Conservation (phyloP, 2,113 vertebrate genomes). For the Nannobrachium achirus region DNA sequence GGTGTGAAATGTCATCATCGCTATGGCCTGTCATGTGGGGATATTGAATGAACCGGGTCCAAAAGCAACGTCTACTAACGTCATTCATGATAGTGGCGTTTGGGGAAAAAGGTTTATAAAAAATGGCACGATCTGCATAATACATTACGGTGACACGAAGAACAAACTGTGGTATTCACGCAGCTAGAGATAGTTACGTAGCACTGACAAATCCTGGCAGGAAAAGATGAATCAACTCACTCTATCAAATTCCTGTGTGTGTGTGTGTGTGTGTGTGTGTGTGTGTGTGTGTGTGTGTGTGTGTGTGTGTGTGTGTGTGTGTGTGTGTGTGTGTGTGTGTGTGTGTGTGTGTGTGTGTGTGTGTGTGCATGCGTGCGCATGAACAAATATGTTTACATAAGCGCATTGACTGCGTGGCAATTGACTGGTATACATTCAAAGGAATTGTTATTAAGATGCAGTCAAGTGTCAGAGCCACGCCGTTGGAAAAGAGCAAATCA, state of each 20-base stretch:
- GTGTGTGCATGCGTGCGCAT: too few species aligned
- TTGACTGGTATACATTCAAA: constrained; percentile 52
- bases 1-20: neutral
- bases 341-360: neutral
- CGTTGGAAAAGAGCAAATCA: constrained; percentile 71
- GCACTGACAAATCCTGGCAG: too few species aligned
- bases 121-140: too few species aligned
- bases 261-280: neutral
- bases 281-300: too few species aligned
- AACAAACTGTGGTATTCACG: too few species aligned
- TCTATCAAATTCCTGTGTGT: neutral
- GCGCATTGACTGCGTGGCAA: constrained; percentile 55
- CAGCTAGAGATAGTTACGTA: too few species aligned
- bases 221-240: too few species aligned
- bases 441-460: constrained; percentile 73
- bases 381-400: constrained; percentile 62
- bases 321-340: neutral
- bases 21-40: too few species aligned
- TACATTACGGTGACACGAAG: too few species aligned
- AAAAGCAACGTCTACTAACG: constrained; percentile 47
- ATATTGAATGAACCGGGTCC: constrained; percentile 5
- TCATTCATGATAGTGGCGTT: too few species aligned
- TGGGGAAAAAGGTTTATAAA: neutral
- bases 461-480: constrained; percentile 66
- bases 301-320: neutral